Base-by-base conservation (phyloP, 2,888 invertebrate genomes). In the Clivina fossor region DNA sequence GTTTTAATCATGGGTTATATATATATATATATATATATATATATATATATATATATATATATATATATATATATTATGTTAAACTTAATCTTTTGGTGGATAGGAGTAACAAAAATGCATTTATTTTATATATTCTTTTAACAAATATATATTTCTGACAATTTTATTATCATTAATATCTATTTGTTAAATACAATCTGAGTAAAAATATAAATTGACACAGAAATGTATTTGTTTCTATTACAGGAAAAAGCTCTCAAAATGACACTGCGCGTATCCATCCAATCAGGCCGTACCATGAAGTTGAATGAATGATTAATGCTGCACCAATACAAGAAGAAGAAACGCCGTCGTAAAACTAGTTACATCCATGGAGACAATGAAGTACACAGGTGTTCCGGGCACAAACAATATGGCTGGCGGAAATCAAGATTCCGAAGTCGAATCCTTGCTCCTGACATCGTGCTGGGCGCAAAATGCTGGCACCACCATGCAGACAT, bases 381-480 rank as follows among this genome's bases (percentile, higher is more conserved):
- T 74, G 74, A 74, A 74, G 72, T 74, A 73, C 69, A 73, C 71
- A 66, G 64, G 71, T 43, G 66, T 72, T 37, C 69, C 73, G 62
- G 69, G 70, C 61, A 68, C 68, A 65, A n/a, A n/a, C n/a, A n/a
- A n/a, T n/a, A 71, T 72, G 71, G 70, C 71, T 64, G 64, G 65
- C 49, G 69, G 72, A 60, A 70, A 69, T 61, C 74, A 71, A 60
- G 71, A 71, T 41, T 64, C 71, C 47, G 83, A 82, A 72, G 82
- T 83, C 68, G 87, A 87, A 76, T 84, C 85, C 69, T 78, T 88
- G 64, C 79, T 87, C 71, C 83, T 84, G 73, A 82, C 84, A 68
- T 78, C 83, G 61, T 86, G 86, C 77, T 87, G 88, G 88, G 81
- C 70, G 64, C 78, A 83, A 66, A 74, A 69, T 63, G 70, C 71